These are phyloP conservation scores for Phacellophora camtschatica DNA, from an alignment of 30 jellyfish, hydroid and myxozoan genomes.

Conservation along the genomic window DNA sequence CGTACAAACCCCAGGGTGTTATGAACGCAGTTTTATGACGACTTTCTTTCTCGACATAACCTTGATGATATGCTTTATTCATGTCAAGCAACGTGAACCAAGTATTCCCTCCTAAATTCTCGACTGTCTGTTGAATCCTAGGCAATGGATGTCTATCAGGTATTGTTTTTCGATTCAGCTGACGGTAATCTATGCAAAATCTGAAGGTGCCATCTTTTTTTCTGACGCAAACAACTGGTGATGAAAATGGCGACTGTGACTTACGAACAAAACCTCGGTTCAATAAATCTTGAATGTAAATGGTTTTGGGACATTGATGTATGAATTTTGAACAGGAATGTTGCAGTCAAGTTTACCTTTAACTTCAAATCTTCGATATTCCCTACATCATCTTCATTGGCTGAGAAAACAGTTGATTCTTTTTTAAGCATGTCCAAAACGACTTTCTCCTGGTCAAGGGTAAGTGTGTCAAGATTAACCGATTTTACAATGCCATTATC, in stretches of 20 bases:
- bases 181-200: slow-evolving; percentile 26
- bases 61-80: slow-evolving; percentile 38
- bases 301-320: slow-evolving; percentile 36
- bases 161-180: slow-evolving; percentile 12
- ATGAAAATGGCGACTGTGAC: slow-evolving; percentile 22
- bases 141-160: slow-evolving; percentile 49
- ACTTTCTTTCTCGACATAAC: slow-evolving; percentile 14
- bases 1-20: slow-evolving; percentile 49
- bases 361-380: slow-evolving; percentile 9
- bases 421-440: neutral
- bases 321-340: slow-evolving; percentile 21
- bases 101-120: slow-evolving; percentile 28
- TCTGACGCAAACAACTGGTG: slow-evolving; percentile 42
- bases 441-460: slow-evolving; percentile 1
- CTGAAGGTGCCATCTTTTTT: slow-evolving; percentile 17
- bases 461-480: slow-evolving; percentile 15
- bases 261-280: slow-evolving; percentile 5
- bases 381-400: slow-evolving; percentile 36
- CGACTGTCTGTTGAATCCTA: slow-evolving; percentile 21
- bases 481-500: neutral
- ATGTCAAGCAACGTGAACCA: neutral
- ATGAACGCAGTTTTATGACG: slow-evolving; percentile 18
- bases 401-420: slow-evolving; percentile 10
- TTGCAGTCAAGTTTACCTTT: slow-evolving; percentile 24
- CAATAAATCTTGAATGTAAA: slow-evolving; percentile 9